Evolutionary conservation across 2,113 vertebrate species (phyloP).

Genomic region (Capreolus pygargus): DNA sequence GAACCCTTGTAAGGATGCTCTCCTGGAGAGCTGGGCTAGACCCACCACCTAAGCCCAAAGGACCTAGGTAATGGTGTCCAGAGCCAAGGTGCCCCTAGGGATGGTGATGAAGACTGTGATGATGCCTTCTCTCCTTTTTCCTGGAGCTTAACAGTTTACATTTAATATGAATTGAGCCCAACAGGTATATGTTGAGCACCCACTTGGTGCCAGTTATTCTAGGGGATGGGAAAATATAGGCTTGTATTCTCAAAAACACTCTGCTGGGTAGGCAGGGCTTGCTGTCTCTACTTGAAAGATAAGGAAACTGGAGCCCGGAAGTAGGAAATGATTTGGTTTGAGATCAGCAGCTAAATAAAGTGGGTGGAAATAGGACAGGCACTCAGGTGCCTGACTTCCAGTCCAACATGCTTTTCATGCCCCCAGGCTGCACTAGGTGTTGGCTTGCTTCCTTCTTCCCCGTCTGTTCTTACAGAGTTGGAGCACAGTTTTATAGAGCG

Average conservation of each 20-base stretch:
- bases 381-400: slow-evolving; percentile 26
- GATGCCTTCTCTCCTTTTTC: background rate
- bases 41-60: background rate
- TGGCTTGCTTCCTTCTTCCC: background rate
- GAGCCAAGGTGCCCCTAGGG: background rate
- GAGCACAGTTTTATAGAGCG: slow-evolving; percentile 26
- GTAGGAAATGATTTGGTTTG: slow-evolving; percentile 48
- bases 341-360: slow-evolving; percentile 53
- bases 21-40: background rate
- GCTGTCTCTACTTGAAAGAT: background rate
- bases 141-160: background rate
- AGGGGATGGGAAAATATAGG: background rate
- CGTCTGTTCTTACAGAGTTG: background rate
- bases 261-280: background rate
- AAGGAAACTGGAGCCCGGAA: slow-evolving; percentile 24
- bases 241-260: background rate
- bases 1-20: background rate
- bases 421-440: background rate
- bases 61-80: background rate
- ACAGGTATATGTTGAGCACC: background rate
- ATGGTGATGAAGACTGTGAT: background rate
- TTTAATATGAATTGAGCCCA: background rate
- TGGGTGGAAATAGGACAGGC: slow-evolving; percentile 21
- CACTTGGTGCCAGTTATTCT: background rate
- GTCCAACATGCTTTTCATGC: background rate